Base-by-base conservation (phyloP, 1,140 invertebrate species). In the Akabosia matsudoensis region DNA sequence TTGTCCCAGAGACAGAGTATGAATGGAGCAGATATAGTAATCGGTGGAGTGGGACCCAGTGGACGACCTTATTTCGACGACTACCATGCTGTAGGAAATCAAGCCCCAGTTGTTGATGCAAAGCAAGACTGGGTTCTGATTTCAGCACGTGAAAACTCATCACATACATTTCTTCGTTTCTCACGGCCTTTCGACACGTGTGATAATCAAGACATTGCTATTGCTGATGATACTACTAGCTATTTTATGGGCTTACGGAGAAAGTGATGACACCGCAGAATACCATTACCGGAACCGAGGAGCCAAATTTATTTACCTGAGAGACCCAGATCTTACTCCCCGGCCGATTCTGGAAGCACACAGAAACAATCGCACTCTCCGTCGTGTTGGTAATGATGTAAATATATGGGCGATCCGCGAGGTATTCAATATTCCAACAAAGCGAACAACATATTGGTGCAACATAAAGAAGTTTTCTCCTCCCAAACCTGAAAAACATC, bases 211-310 rank as follows among this genome's bases (percentile, higher is more conserved):
- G 7, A 67, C 26, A 30, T 30, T 67, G 1, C 24, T 1, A 67
- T 16, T 30, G 88, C 88, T 22, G 91, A 93, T 82, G 93, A 92
- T 1, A 87, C 28, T 67, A 30, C 31, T 91, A 0, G 88, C 91
- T 81, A 87, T 94, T 0, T 87, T 94, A 1, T 94, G 92, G 91
- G 89, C 92, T 0, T 84, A 91, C 34, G 90, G 92, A 52, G 87
- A 89, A 1, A 85, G 84, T 1, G 92, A 93, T 52, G 80, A 81
- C 0, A 31, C 82, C 3, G 75, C n/a, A 2, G 3, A 81, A 13
- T 89, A 89, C 79, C 90, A 91, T 78, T 88, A 87, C 0, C 86
- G 88, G n/a, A 88, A 88, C 75, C 87, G 90, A 54, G 92, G 92
- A 1, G 86, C 87, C 0, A 88, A 88, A 79, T 88, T 91, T 45